A percentile compares a stretch with the other conserved stretches of the same genome.
Evolutionary conservation across 2,113 vertebrate genomes (phyloP).

Genomic region (Lycaon pictus): DNA sequence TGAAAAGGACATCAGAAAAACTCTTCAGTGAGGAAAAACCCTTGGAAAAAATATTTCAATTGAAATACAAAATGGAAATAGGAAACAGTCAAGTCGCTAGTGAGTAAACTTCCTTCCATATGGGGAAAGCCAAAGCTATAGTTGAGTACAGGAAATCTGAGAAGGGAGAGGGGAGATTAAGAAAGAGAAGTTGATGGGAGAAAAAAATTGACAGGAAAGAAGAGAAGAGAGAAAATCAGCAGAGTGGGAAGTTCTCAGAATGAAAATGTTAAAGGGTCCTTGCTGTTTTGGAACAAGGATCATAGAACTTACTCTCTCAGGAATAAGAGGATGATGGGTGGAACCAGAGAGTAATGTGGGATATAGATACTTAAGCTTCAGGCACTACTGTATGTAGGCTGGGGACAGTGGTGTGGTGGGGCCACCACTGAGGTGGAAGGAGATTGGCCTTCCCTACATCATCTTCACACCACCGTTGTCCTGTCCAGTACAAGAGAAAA

Average conservation of each 20-base stretch:
- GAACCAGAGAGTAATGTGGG: neutral
- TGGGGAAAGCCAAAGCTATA: neutral
- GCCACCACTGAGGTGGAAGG: neutral
- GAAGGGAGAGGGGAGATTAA: neutral
- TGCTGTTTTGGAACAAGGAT: neutral
- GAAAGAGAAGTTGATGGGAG: neutral
- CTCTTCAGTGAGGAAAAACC: neutral
- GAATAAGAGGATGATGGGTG: neutral
- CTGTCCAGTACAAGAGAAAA: neutral
- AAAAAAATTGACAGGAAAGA: neutral
- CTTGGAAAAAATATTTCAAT: neutral
- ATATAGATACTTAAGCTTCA: neutral
- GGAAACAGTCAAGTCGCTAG: neutral
- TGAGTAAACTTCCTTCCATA: neutral
- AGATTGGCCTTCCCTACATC: neutral
- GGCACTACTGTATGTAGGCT: neutral
- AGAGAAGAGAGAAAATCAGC: neutral
- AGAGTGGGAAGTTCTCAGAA: conserved; percentile 1
- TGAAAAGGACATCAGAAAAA: neutral
- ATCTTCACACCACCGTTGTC: neutral
- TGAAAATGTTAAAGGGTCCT: neutral
- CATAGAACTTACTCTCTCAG: neutral
- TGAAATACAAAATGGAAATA: neutral
- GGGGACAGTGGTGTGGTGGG: neutral
- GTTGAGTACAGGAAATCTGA: neutral